Base-by-base conservation (phyloP, 2,797 vertebrate species). In the Amblyraja radiata region DNA sequence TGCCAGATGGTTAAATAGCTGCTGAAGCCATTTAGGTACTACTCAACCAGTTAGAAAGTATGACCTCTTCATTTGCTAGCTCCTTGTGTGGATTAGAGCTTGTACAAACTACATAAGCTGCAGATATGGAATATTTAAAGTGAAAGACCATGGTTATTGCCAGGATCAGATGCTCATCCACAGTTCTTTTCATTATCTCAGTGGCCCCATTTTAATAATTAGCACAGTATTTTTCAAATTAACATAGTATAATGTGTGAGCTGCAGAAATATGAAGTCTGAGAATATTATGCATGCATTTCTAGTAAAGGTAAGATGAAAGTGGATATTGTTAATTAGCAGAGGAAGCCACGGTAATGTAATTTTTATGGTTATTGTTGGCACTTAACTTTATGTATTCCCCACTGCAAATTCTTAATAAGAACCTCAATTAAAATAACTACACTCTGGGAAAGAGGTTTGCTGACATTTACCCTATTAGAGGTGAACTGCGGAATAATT, bases 341-440 rank as follows among this genome's bases (percentile, higher is more conserved):
- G 63, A 88, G 61, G n/a, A 88, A 88, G 61, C 61, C 84, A 88
- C n/a, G 36, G 84, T 88, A 65, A 88, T 88, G 84, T 88, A 65
- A 88, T 65, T 88, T 88, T 88, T 88, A 88, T 88, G 84, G 61
- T 16, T 65, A 65, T 88, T 88, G 61, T 32, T 88, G 61, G 61
- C 84, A 88, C 84, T 88, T 88, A 88, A 88, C 84, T 88, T 88
- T 65, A 88, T 88, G 14, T 36, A 88, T 65, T 88, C 61, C 84
- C 28, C 84, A 65, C 14, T 65, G 84, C n/a, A 65, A 28, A 16
- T 65, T 32, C 84, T 88, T 88, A 88, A 88, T 88, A 88, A 68
- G 84, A 88, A 18, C 63, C 32, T 68, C 63, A 88, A 63, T 88
- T 68, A 88, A 88, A 88, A 88, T 36, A 68, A 68, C n/a, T 88